These are phyloP conservation scores for Melanotus villosus DNA, from an alignment of 2,888 invertebrate species.

Conservation along the genomic window DNA sequence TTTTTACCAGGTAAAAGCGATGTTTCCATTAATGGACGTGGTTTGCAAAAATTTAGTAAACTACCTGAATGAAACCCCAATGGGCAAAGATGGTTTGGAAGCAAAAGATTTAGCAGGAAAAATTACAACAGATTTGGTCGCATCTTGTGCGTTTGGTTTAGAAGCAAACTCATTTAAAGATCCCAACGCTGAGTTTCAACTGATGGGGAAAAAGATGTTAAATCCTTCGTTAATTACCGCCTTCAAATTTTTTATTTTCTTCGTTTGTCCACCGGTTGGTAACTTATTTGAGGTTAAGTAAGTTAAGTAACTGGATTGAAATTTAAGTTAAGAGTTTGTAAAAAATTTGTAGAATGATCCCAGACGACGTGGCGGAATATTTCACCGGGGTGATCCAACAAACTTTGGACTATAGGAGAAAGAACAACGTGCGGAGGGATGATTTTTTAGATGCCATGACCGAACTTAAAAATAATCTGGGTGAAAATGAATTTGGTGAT, in stretches of 20 bases:
- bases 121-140: constrained; percentile 67
- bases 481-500: constrained; percentile 51
- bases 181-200: constrained; percentile 57
- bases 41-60: constrained; percentile 66
- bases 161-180: constrained; percentile 63
- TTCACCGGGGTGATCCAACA: constrained; percentile 60
- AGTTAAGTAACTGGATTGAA: background rate
- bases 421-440: constrained; percentile 62
- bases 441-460: constrained; percentile 67
- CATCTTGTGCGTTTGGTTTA: constrained; percentile 67
- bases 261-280: constrained; percentile 54
- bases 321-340: too few relatives aligned
- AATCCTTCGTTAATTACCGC: constrained; percentile 53
- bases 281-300: constrained; percentile 50
- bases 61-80: constrained; percentile 59
- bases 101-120: constrained; percentile 64
- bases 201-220: constrained; percentile 59
- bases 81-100: too few relatives aligned
- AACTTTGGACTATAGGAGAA: constrained; percentile 63
- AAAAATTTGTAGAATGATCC: constrained; percentile 35
- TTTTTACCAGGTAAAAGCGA: constrained; percentile 68
- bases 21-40: constrained; percentile 68
- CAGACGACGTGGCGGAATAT: constrained; percentile 57
- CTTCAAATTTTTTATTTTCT: constrained; percentile 50
- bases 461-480: constrained; percentile 56